Evolutionary conservation across 2,113 vertebrate genomes (phyloP).

Genomic region (Pangasianodon gigas): DNA sequence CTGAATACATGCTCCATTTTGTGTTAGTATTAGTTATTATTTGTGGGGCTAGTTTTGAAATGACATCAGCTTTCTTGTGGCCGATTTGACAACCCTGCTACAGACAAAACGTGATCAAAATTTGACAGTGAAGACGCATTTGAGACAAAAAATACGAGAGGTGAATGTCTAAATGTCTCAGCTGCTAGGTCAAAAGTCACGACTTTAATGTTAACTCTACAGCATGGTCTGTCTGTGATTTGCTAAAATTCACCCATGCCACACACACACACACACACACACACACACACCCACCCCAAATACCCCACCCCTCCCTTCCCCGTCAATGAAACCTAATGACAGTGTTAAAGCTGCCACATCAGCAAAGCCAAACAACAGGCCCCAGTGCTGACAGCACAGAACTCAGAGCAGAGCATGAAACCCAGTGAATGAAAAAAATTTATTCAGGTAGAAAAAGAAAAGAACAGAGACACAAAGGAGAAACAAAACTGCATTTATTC

Average conservation of each 20-base stretch:
- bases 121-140: background rate
- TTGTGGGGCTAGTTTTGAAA: background rate
- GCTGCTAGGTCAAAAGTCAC: background rate
- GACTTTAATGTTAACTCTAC: background rate
- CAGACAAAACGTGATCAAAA: background rate
- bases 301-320: too few relatives aligned
- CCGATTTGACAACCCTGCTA: background rate
- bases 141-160: background rate
- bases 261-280: background rate
- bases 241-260: background rate
- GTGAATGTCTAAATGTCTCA: background rate
- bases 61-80: background rate
- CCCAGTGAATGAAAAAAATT: background rate
- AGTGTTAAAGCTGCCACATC: conserved; percentile 44
- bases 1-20: background rate
- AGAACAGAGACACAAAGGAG: background rate
- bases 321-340: conserved; percentile 27
- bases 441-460: background rate
- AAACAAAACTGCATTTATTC: background rate
- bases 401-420: background rate
- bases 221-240: background rate
- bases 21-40: background rate
- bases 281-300: background rate
- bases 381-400: conserved; percentile 35
- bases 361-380: conserved; percentile 37